Evolutionary conservation across 1,140 invertebrate species (phyloP), one percentile per base, ranked within the genome.

Genomic region (Pseudomyrmex pallidus): DNA sequence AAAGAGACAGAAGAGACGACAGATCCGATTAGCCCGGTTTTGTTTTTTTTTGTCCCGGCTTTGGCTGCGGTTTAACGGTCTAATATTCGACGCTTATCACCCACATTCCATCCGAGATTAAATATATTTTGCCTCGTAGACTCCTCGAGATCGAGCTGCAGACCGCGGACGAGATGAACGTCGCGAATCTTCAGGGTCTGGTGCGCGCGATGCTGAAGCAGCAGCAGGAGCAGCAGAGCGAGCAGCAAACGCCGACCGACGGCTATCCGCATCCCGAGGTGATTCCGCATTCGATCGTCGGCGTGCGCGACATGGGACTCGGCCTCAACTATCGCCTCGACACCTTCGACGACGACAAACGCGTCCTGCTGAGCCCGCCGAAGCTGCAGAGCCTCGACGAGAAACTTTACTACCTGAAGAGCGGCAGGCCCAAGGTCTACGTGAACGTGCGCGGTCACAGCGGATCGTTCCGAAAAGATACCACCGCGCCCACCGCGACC

Each of bases 381-480:
- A 87, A 87, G 15, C 25, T 85, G 15, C 82, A 59, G 8, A 87
- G 82, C 15, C n/a, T 63, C 5, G 87, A 93, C 20, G 93, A 93
- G 56, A 93, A 94, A 50, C 77, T 93, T 0, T 94, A 93, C 54
- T 93, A 93, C 12, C 66, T 93, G 8, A 94, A 93, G 44, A 91
- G 86, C 25, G 85, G 87, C 15, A 90, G 88, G 10, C 92, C 92
- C 0, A 93, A 92, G 52, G 92, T 93, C 0, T 91, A 92, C 63
- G 91, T 93, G 0, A 93, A 93, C 61, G 89, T 92, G 5, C 83
- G 92, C 3, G 91, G 91, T 0, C 74, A 84, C 61, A 92, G 89
- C 12, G 93, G 92, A 3, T 90, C 91, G 7, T 92, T 92, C 52
- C 77, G 85, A 0, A 90, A 92, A 70, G 74, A 70, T 2, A 13